These are phyloP conservation scores for Tetramorium simillimum DNA, from an alignment of 1,140 invertebrate species.

Conservation along the genomic window DNA sequence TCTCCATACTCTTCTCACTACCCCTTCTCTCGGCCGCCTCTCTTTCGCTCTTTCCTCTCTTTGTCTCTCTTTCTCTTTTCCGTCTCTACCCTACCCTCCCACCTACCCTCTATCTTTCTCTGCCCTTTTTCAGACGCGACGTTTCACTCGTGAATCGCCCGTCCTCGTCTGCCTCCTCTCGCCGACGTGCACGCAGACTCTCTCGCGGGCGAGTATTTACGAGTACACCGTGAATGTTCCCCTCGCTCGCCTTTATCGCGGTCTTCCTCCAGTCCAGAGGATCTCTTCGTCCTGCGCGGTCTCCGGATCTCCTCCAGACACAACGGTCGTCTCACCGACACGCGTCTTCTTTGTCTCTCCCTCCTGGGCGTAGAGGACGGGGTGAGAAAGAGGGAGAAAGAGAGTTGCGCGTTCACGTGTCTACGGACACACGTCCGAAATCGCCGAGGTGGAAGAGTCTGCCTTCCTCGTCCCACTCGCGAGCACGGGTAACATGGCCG, in stretches of 20 bases:
- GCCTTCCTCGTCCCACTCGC: slow-evolving; percentile 76
- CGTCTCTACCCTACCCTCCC: slow-evolving; percentile 2
- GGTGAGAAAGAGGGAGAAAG: slow-evolving; percentile 17
- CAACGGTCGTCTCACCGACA: slow-evolving; percentile 35
- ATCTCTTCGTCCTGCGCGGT: slow-evolving; percentile 27
- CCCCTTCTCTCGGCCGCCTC: slow-evolving; percentile 29
- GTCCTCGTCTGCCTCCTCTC: slow-evolving; percentile 32
- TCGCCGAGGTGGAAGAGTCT: slow-evolving; percentile 59
- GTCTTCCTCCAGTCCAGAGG: slow-evolving; percentile 27
- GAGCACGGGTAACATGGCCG: slow-evolving; percentile 79
- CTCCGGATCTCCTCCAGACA: slow-evolving; percentile 34
- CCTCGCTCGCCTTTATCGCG: slow-evolving; percentile 25
- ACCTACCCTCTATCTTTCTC: slow-evolving; percentile 53
- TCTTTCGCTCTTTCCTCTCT: slow-evolving; percentile 46
- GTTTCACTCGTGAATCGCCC: slow-evolving; percentile 50
- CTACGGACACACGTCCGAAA: slow-evolving; percentile 58
- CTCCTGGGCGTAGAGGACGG: too few relatives aligned
- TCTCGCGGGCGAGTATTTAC: slow-evolving; percentile 23
- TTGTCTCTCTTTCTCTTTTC: not conserved
- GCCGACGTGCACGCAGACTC: slow-evolving; percentile 43
- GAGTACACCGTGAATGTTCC: slow-evolving; percentile 28
- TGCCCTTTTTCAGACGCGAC: slow-evolving; percentile 52
- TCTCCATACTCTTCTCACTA: slow-evolving; percentile 49
- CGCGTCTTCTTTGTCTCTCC: slow-evolving; percentile 1
- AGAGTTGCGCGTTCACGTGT: slow-evolving; percentile 48